phyloP scores from a whole-genome alignment of 2,113 vertebrate species.

The Andinoacara biseriatus region DNA sequence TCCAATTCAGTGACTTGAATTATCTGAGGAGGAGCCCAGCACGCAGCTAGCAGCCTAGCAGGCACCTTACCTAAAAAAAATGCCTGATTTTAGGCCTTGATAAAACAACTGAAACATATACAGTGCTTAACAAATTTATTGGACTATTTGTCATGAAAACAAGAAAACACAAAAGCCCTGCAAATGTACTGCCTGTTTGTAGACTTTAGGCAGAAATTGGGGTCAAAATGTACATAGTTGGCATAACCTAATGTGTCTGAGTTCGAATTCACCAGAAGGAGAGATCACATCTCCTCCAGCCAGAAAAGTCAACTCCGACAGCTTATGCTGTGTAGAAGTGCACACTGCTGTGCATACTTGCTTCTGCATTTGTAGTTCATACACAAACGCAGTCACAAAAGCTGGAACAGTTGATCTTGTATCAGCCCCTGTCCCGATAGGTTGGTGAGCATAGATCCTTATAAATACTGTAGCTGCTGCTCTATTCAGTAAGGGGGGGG shows the following conservation, averaged over 20 bases:
- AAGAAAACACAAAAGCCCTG: background rate
- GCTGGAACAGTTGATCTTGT: conserved; percentile 27
- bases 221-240: background rate
- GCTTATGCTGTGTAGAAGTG: conserved; percentile 49
- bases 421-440: conserved; percentile 25
- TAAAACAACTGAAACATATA: background rate
- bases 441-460: conserved; percentile 48
- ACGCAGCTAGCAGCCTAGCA: background rate
- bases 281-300: conserved; percentile 42
- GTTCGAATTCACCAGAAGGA: conserved; percentile 40
- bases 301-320: conserved; percentile 21
- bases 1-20: background rate
- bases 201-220: background rate
- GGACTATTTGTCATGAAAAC: background rate
- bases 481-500: background rate
- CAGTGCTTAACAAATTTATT: background rate
- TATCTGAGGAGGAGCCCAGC: background rate
- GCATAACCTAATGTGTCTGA: background rate
- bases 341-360: conserved; percentile 43
- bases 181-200: background rate
- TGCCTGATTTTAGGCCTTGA: background rate
- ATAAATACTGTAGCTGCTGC: conserved; percentile 50
- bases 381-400: conserved; percentile 29
- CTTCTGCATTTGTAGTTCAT: conserved; percentile 27
- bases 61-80: background rate